These are phyloP conservation scores for Pseudorectes ferrugineus DNA, from an alignment of 2,113 vertebrate genomes.

Conservation along the genomic window DNA sequence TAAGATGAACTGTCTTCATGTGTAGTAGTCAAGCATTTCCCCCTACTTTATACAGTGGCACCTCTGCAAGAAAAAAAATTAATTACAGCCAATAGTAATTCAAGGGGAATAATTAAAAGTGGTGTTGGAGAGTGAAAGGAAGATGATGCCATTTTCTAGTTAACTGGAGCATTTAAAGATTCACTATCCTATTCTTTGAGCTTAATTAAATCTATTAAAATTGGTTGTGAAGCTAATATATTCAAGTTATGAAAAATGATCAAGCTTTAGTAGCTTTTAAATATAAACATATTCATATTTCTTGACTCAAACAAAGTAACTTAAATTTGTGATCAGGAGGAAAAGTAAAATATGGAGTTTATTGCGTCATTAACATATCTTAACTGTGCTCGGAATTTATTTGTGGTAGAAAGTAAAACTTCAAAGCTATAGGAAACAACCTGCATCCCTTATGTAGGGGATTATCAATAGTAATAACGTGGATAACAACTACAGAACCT, in stretches of 20 bases:
- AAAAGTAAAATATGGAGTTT: not conserved
- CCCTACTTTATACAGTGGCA: conserved; percentile 17
- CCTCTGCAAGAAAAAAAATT: conserved; percentile 38
- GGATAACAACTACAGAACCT: not conserved
- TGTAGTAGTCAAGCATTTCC: conserved; percentile 53
- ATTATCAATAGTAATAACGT: not conserved
- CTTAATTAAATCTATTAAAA: conserved; percentile 54
- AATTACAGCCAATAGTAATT: conserved; percentile 64
- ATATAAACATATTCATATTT: not conserved
- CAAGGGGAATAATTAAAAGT: conserved; percentile 66
- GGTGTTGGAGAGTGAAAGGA: conserved; percentile 22
- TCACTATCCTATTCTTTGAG: conserved; percentile 28
- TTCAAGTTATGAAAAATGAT: not conserved
- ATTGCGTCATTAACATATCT: not conserved
- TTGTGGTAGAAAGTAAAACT: not conserved
- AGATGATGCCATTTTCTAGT: conserved; percentile 68
- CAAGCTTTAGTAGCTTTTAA: not conserved
- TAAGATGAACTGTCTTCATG: conserved; percentile 32
- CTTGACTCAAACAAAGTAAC: not conserved
- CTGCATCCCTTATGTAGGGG: not conserved
- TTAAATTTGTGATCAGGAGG: not conserved
- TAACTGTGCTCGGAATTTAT: not conserved
- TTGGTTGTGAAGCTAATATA: conserved; percentile 12
- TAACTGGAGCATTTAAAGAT: conserved; percentile 71
- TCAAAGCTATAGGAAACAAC: not conserved